Conservation (phyloP, 23 tunicate species). For the Aplidium turbinatum region DNA sequence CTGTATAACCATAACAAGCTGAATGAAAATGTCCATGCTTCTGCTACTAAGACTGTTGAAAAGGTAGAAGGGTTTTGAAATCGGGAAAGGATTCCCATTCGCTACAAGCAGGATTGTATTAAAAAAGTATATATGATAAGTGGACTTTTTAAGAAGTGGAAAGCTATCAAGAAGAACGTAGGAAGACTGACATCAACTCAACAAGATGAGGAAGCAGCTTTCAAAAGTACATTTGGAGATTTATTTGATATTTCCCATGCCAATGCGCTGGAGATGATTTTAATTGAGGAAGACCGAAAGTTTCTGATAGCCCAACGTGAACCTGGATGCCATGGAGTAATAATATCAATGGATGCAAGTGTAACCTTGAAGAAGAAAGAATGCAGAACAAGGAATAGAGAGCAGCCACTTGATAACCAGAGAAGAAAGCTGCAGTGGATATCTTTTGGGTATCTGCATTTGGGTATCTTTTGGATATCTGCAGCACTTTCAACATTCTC, state of each 20-base stretch:
- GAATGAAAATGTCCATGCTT: too few species aligned
- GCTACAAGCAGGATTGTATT: too few species aligned
- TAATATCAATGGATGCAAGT: background rate
- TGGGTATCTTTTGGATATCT: too few species aligned
- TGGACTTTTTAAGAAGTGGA: too few species aligned
- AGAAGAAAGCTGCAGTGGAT: too few species aligned
- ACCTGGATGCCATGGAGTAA: background rate
- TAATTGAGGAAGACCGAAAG: conserved; percentile 17
- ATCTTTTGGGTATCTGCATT: too few species aligned
- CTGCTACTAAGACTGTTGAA: too few species aligned
- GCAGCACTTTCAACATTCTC: background rate
- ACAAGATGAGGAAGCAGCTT: background rate
- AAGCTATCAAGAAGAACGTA: background rate
- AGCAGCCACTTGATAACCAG: background rate
- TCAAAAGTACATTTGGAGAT: background rate
- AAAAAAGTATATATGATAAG: too few species aligned
- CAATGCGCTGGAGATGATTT: conserved; percentile 10
- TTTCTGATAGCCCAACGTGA: background rate
- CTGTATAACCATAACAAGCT: too few species aligned
- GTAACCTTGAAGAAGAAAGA: background rate
- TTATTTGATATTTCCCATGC: conserved; percentile 4
- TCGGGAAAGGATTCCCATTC: too few species aligned
- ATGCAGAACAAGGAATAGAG: background rate
- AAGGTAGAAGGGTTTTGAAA: too few species aligned
- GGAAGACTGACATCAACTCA: background rate